phyloP scores from a whole-genome alignment of 2,888 invertebrate genomes.

The Rhamnusium bicolor region DNA sequence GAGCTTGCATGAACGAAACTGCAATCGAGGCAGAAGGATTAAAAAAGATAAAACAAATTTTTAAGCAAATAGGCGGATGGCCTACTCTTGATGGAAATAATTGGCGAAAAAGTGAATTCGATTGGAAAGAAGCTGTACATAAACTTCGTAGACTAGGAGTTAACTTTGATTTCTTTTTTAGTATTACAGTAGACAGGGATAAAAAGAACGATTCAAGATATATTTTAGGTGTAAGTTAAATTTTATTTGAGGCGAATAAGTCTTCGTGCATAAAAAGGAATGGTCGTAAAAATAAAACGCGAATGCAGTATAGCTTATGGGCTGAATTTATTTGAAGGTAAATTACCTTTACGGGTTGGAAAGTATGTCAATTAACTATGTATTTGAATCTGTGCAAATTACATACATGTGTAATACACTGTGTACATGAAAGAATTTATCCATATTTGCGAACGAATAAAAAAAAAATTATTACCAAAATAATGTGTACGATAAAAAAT shows the following conservation, averaged over 20 bases:
- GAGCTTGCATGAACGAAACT: slow-evolving; percentile 65
- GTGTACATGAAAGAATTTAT: too few relatives aligned
- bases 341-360: too few relatives aligned
- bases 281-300: background rate
- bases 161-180: slow-evolving; percentile 65
- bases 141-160: slow-evolving; percentile 64
- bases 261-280: background rate
- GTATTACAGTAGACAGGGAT: slow-evolving; percentile 59
- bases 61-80: slow-evolving; percentile 75
- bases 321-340: slow-evolving; percentile 1
- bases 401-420: too few relatives aligned
- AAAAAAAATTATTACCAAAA: too few relatives aligned
- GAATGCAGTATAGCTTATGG: background rate
- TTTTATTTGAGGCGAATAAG: slow-evolving; percentile 19
- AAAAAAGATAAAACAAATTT: slow-evolving; percentile 61
- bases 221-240: slow-evolving; percentile 62
- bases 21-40: slow-evolving; percentile 63
- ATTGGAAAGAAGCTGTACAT: slow-evolving; percentile 64
- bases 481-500: too few relatives aligned
- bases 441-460: too few relatives aligned
- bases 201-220: slow-evolving; percentile 58
- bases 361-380: too few relatives aligned
- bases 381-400: too few relatives aligned
- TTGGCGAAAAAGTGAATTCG: slow-evolving; percentile 69
- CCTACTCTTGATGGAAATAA: slow-evolving; percentile 72